Percentiles rank a stretch among this genome's conserved stretches.
Conservation (phyloP, 2,113 vertebrate genomes). For the Tupaia tana region DNA sequence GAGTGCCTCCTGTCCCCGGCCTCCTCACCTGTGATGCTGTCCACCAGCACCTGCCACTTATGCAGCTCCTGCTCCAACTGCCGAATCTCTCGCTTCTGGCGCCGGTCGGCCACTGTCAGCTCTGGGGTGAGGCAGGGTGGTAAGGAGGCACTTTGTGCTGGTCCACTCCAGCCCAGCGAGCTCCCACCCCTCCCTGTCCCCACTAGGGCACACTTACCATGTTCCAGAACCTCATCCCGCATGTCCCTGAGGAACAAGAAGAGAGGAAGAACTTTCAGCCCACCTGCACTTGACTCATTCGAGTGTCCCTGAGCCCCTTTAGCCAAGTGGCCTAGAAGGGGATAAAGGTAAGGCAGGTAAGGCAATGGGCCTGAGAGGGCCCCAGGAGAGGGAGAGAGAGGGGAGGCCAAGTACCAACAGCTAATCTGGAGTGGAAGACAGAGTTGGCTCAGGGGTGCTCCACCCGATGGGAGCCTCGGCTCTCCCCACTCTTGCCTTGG, state of each 20-base stretch:
- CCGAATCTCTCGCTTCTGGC: conserved; percentile 96
- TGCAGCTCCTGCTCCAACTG: conserved; percentile 96
- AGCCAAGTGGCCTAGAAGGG: neutral
- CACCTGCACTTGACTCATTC: neutral
- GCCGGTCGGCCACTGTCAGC: conserved; percentile 94
- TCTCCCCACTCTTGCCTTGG: neutral
- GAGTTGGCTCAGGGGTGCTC: neutral
- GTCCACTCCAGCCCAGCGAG: neutral
- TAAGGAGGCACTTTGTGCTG: neutral
- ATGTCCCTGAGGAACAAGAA: conserved; percentile 88
- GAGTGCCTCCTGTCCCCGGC: rapidly evolving
- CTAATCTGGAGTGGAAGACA: no score
- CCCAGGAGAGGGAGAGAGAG: rapidly evolving
- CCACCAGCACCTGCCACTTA: conserved; percentile 96
- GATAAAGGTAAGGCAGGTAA: neutral
- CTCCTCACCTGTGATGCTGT: conserved; percentile 94
- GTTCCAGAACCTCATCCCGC: conserved; percentile 95
- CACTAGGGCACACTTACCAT: conserved; percentile 89
- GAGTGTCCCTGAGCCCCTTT: neutral
- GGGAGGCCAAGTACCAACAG: neutral
- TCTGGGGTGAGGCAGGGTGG: conserved; percentile 84
- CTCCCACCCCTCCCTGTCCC: neutral
- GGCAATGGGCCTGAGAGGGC: neutral
- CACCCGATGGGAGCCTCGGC: neutral
- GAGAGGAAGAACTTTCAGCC: neutral